Conservation (phyloP, 2,888 invertebrate genomes). For the Drosophila rellima region DNA sequence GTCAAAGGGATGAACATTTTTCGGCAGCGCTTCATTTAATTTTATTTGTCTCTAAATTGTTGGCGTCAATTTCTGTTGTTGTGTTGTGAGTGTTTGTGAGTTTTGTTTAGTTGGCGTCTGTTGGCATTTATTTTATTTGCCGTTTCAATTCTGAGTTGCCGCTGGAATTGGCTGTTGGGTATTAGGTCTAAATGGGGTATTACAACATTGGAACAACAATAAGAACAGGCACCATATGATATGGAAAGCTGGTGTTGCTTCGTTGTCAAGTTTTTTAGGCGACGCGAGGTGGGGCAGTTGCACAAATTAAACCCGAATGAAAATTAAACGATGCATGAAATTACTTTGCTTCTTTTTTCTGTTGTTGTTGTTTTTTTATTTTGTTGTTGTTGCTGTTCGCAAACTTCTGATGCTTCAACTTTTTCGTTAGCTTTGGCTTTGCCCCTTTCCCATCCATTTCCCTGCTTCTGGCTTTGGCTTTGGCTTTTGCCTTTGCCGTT, state of each 20-base stretch:
- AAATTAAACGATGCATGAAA: constrained; percentile 84
- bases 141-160: constrained; percentile 71
- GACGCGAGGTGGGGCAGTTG: constrained; percentile 53
- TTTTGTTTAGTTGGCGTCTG: constrained; percentile 45
- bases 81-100: constrained; percentile 29
- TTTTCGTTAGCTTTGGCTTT: constrained; percentile 56
- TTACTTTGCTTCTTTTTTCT: constrained; percentile 73
- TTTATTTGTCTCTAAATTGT: constrained; percentile 76
- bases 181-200: constrained; percentile 81
- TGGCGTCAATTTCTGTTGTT: constrained; percentile 63
- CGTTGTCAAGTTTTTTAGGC: constrained; percentile 36
- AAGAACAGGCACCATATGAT: constrained; percentile 52
- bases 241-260: constrained; percentile 51
- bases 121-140: constrained; percentile 71
- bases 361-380: constrained; percentile 12
- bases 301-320: constrained; percentile 84
- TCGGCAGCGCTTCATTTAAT: constrained; percentile 79
- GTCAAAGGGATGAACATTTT: constrained; percentile 37
- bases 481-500: constrained; percentile 13
- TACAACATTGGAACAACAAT: constrained; percentile 60
- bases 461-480: constrained; percentile 20
- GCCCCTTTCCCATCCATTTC: constrained; percentile 6
- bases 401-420: constrained; percentile 56
- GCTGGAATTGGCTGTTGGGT: constrained; percentile 75
- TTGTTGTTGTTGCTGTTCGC: constrained; percentile 38